These are phyloP conservation scores for Nesoenas mayeri DNA, from an alignment of 2,113 vertebrate species.

Conservation along the genomic window DNA sequence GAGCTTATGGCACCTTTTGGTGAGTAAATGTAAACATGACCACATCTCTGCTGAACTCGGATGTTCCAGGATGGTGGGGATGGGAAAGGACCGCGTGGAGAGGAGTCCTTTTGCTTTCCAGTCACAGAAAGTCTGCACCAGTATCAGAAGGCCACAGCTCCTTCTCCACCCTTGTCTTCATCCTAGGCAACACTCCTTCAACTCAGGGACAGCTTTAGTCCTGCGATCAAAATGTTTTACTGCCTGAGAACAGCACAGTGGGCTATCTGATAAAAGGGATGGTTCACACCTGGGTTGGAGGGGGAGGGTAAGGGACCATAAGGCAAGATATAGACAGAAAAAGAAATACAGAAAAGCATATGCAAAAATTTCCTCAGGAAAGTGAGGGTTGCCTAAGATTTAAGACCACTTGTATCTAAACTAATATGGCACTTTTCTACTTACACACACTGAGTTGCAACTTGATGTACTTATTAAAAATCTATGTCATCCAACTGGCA, in stretches of 20 bases:
- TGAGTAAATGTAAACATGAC: not conserved
- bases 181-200: not conserved
- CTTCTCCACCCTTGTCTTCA: not conserved
- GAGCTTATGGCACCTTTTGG: slow-evolving; percentile 8
- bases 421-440: not conserved
- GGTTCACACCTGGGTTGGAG: not conserved
- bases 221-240: not conserved
- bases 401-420: not conserved
- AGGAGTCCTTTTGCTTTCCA: not conserved
- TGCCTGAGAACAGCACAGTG: not conserved
- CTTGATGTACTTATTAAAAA: not conserved
- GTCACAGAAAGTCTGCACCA: not conserved
- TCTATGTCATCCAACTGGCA: not conserved
- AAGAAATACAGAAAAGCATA: not conserved
- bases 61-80: not conserved
- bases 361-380: not conserved
- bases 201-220: not conserved
- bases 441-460: not conserved
- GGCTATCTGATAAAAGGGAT: not conserved
- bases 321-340: not conserved
- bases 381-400: not conserved
- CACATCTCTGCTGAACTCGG: not conserved
- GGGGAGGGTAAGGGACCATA: not conserved
- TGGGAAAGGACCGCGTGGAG: not conserved
- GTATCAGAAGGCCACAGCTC: not conserved